phyloP scores from a whole-genome alignment of 2,888 invertebrate genomes.

The Sepiola atlantica region DNA sequence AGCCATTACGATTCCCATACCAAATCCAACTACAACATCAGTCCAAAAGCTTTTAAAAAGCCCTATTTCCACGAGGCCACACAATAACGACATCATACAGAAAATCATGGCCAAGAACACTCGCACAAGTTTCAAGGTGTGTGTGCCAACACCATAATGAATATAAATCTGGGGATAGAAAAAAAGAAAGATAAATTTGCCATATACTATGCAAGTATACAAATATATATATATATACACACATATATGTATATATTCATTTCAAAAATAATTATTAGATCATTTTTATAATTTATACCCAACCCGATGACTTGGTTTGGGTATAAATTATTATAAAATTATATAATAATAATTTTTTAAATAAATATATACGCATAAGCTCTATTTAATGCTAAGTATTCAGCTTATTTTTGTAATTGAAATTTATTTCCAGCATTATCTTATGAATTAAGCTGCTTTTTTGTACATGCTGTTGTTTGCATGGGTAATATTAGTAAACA shows the following conservation, averaged over 20 bases:
- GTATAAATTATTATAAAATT: too few relatives aligned
- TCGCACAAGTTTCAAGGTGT: slow-evolving; percentile 75
- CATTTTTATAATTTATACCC: too few relatives aligned
- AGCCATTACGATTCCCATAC: slow-evolving; percentile 74
- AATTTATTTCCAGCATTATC: too few relatives aligned
- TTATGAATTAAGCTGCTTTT: too few relatives aligned
- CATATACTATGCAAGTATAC: background rate
- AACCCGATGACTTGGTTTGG: too few relatives aligned
- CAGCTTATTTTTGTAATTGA: too few relatives aligned
- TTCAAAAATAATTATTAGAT: too few relatives aligned
- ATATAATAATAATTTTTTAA: too few relatives aligned
- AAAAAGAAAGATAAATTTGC: background rate
- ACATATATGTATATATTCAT: background rate
- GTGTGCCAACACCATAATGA: slow-evolving; percentile 74
- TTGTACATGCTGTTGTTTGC: too few relatives aligned
- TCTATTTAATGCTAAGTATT: too few relatives aligned
- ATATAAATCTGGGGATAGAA: slow-evolving; percentile 73
- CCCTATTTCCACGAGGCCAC: slow-evolving; percentile 74
- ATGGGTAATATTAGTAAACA: too few relatives aligned
- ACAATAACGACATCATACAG: slow-evolving; percentile 74
- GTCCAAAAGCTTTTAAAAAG: slow-evolving; percentile 75
- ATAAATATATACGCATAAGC: too few relatives aligned
- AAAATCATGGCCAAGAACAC: slow-evolving; percentile 75
- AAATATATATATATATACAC: background rate
- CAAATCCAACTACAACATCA: slow-evolving; percentile 75